These are phyloP conservation scores for Chlorocebus sabaeus DNA, from an alignment of 2,113 vertebrate genomes.

Conservation along the genomic window DNA sequence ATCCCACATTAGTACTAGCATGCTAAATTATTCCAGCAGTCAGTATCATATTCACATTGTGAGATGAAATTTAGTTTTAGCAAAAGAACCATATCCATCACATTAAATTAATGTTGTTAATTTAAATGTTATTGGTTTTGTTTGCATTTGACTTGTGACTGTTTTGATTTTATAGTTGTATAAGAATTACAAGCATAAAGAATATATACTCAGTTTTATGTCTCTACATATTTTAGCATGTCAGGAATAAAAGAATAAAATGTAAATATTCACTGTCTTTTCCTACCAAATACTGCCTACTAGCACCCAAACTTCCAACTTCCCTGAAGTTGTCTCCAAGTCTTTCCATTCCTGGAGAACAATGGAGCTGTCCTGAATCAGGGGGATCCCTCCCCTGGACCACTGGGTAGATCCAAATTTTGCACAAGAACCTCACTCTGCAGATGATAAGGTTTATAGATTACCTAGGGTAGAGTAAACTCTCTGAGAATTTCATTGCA, in stretches of 20 bases:
- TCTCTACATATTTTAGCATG: background rate
- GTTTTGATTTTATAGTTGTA: slow-evolving; percentile 46
- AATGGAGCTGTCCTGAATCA: background rate
- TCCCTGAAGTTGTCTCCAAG: background rate
- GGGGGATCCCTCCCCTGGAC: background rate
- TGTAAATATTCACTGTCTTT: background rate
- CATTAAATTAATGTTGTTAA: slow-evolving; percentile 49
- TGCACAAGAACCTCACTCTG: background rate
- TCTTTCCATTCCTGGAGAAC: background rate
- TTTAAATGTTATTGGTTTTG: slow-evolving; percentile 55
- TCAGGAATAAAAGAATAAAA: background rate
- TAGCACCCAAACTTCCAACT: background rate
- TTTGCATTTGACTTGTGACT: slow-evolving; percentile 52
- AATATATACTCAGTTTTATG: slow-evolving; percentile 30
- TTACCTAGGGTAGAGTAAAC: background rate
- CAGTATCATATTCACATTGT: background rate
- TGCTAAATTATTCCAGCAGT: background rate
- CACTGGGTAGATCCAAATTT: background rate
- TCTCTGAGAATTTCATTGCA: background rate
- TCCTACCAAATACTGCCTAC: background rate
- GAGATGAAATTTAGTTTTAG: slow-evolving; percentile 49
- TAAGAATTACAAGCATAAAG: slow-evolving; percentile 27
- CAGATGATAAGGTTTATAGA: background rate
- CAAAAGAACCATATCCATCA: slow-evolving; percentile 36
- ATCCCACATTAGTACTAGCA: background rate